Evolutionary conservation across 2,888 invertebrate species (phyloP).

Genomic region (Andrena marginata): DNA sequence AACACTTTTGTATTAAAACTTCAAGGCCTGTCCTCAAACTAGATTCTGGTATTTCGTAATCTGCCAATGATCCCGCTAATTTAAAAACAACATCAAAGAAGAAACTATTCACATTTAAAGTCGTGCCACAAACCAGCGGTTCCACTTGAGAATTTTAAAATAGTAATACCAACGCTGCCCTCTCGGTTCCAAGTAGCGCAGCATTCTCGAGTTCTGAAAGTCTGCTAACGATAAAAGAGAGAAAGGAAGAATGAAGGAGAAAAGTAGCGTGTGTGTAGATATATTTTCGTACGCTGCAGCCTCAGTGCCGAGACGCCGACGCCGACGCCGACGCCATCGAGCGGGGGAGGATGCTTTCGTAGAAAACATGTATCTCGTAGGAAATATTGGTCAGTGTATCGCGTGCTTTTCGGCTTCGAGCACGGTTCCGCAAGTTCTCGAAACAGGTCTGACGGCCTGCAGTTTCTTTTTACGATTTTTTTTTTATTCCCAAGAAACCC

Average conservation of each 20-base stretch:
- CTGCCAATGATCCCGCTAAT: not conserved
- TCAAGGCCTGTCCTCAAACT: not conserved
- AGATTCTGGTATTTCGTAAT: not conserved
- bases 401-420: constrained; percentile 40
- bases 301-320: constrained; percentile 44
- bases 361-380: constrained; percentile 37
- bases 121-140: not conserved
- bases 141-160: constrained; percentile 30
- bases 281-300: not conserved
- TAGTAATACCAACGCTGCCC: not conserved
- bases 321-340: constrained; percentile 45
- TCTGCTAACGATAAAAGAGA: not conserved
- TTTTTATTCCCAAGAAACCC: not conserved
- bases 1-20: too few species aligned
- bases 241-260: not conserved
- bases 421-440: constrained; percentile 7
- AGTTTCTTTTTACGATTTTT: not conserved
- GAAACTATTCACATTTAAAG: not conserved
- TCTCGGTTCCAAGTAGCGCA: not conserved
- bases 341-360: constrained; percentile 48
- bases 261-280: not conserved
- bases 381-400: constrained; percentile 54
- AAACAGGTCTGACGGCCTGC: not conserved
- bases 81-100: not conserved
- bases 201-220: not conserved